A percentile compares a stretch with the other conserved stretches of the same genome.
phyloP scores from a whole-genome alignment of 2,113 vertebrate genomes.

The Tamias sibiricus region DNA sequence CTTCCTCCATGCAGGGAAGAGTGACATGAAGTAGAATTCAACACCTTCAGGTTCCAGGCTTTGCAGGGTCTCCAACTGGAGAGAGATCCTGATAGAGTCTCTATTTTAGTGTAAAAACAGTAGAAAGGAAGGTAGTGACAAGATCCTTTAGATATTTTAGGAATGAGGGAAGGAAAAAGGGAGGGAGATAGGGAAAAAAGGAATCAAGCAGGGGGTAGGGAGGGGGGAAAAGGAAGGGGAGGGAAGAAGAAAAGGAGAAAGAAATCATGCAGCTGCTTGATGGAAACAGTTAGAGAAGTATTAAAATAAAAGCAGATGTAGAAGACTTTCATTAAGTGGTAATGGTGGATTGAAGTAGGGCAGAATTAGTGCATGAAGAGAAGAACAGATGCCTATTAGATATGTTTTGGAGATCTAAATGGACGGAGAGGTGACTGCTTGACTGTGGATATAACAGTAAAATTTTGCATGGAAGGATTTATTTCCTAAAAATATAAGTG shows the following conservation, averaged over 20 bases:
- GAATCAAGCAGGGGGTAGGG: too few species aligned
- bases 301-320: neutral
- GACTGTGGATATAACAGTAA: neutral
- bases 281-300: neutral
- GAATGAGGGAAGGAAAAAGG: neutral
- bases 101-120: neutral
- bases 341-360: neutral
- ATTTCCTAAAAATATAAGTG: neutral
- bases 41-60: neutral
- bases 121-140: neutral
- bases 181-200: neutral
- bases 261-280: neutral
- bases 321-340: neutral
- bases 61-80: neutral
- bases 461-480: neutral
- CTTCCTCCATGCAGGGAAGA: neutral
- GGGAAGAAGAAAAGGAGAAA: neutral
- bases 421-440: neutral
- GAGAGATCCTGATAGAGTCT: neutral
- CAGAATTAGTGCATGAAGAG: neutral
- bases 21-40: neutral
- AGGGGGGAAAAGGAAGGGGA: accelerated
- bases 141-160: neutral
- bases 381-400: neutral
- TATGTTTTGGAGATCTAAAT: neutral